phyloP scores from a whole-genome alignment of 2,888 invertebrate genomes.

The Oscheius sp. region DNA sequence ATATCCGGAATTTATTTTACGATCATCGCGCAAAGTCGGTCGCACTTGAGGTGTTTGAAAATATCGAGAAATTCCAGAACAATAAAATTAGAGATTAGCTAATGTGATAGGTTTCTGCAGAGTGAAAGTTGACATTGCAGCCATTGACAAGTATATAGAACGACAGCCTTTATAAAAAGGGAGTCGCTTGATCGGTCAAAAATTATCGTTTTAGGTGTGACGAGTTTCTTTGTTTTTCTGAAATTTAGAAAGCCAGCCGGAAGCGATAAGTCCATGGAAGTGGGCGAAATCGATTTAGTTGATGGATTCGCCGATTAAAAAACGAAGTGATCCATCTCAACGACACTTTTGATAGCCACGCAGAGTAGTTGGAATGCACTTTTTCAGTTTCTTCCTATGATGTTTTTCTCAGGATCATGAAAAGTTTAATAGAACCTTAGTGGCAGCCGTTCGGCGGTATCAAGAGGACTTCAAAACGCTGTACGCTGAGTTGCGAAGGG shows the following conservation, averaged over 20 bases:
- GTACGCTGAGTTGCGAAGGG: conserved; percentile 24
- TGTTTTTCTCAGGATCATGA: no score
- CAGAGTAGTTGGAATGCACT: conserved; percentile 11
- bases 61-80: conserved; percentile 8
- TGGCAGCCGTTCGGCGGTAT: background rate
- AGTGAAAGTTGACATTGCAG: background rate
- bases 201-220: background rate
- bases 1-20: conserved; percentile 30
- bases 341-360: conserved; percentile 20
- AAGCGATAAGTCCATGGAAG: background rate
- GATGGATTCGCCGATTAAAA: conserved; percentile 3
- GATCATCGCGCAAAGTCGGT: conserved; percentile 28
- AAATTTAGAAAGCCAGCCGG: background rate
- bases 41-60: conserved; percentile 18
- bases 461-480: conserved; percentile 3
- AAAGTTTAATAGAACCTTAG: no score
- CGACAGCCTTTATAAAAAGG: background rate
- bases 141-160: background rate
- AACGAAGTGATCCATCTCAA: conserved; percentile 15
- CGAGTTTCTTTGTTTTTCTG: background rate
- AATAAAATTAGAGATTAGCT: background rate
- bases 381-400: no score
- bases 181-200: background rate
- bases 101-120: conserved; percentile 7
- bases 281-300: background rate